Base-by-base conservation (phyloP, 2,888 invertebrate genomes). In the Girardia tigrina region DNA sequence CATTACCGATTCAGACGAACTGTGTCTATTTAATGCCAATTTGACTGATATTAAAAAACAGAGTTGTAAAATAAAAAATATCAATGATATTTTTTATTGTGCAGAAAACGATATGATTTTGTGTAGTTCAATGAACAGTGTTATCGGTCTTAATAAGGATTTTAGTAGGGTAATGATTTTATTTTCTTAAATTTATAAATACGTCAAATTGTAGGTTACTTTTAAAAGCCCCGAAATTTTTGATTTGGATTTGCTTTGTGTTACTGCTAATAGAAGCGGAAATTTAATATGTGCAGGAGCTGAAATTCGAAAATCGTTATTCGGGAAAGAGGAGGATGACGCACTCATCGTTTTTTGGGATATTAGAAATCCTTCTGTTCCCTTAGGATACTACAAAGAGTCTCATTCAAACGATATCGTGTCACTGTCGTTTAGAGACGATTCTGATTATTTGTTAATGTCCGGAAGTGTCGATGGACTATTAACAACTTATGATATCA, bases 331-430 rank as follows among this genome's bases (percentile, higher is more conserved):
- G n/a, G 56, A 56, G n/a, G 23, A n/a, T 56, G 56, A 56, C 23
- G 56, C 56, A 56, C n/a, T 56, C 6, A 20, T 56, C n/a, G 56
- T 56, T 20, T 56, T 56, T 56, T 56, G 56, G 56, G 56, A 56
- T 56, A 12, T 56, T 56, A n/a, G 56, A 8, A 56, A 56, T 56
- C 56, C 56, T 20, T 56, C n/a, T 8, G 4, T n/a, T 20, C 56
- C 56, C 23, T 2, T 56, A 6, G 56, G 56, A 56, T 56, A 56
- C 23, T 56, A 56, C 23, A 56, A 56, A 56, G 56, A 56, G n/a
- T 56, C 56, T 12, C 56, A 56, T 56, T 56, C 56, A 23, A 23
- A 56, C 23, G 23, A 56, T 56, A 16, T 56, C 23, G 56, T 56
- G 23, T 56, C 56, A 12, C 23, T 56, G n/a, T 56, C 56, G n/a